Base-by-base conservation (phyloP, 2,113 vertebrate genomes). In the Formicarius rufipectus region DNA sequence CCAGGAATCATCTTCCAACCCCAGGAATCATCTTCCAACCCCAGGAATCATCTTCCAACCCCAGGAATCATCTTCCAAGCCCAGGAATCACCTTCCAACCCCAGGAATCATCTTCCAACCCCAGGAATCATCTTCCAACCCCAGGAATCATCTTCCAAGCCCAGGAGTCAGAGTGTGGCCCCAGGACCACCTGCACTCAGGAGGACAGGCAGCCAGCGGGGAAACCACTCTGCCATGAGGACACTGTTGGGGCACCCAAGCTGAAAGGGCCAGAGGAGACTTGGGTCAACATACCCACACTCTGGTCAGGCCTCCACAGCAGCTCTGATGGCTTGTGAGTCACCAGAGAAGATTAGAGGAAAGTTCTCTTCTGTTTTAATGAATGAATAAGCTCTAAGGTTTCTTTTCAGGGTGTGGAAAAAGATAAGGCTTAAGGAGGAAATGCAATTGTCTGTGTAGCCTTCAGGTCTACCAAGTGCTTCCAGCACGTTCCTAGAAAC, bases 341-440 rank as follows among this genome's bases (percentile, higher is more conserved):
- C 92, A 95, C 66, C 8, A 73, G 73, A 39, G 92, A 56, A 62
- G 92, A 93, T 87, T 90, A 89, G 88, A 95, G 88, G 93, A 89
- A 93, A 93, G 93, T 94, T 95, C 66, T 40, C 77, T 69, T 73
- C 83, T 90, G 64, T 90, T 96, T 90, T 82, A 92, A 96, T 95
- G 94, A 97, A 95, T 94, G 95, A 94, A 92, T 94, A 92, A 90
- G 77, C 60, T 53, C 37, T 62, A 60, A 90, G 80, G 28, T 80
- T 94, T 92, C n/a, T n/a, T 75, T 84, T 73, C 72, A 92, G 85
- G 95, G 95, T 90, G 93, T 93, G 93, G 90, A 92, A 66, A 72
- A 94, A 90, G 95, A 95, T 96, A 96, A 89, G 66, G 73, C 58
- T 94, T 73, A 84, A 90, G 86, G 86, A 88, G 88, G 73, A 96